These are phyloP conservation scores for Parus major DNA, from an alignment of 2,113 vertebrate species.

Conservation along the genomic window DNA sequence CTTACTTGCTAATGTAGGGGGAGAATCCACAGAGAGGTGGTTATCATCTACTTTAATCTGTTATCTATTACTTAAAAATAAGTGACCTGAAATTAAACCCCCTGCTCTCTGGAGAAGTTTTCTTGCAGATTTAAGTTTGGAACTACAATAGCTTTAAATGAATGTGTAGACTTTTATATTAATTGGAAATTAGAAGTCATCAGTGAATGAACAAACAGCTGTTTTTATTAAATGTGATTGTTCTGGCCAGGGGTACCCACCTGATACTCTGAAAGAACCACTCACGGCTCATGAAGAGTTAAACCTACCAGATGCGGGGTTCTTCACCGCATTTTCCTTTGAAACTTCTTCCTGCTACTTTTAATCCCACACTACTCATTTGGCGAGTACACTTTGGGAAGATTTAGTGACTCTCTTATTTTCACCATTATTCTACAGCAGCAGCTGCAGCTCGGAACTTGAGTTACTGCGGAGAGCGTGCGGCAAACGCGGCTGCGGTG, in stretches of 20 bases:
- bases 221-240: not conserved
- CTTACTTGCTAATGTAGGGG: not conserved
- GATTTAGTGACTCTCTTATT: not conserved
- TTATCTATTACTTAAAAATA: not conserved
- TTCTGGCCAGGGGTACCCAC: not conserved
- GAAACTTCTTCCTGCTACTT: not conserved
- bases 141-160: not conserved
- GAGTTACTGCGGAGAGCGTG: fast-evolving
- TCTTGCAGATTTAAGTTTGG: not conserved
- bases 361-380: not conserved
- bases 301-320: not conserved
- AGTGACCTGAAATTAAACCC: not conserved
- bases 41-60: not conserved
- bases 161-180: not conserved
- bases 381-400: not conserved
- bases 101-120: not conserved
- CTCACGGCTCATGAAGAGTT: not conserved
- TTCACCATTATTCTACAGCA: fast-evolving
- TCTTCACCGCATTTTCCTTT: not conserved
- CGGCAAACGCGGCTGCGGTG: not conserved
- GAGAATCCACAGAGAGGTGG: not conserved
- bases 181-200: not conserved
- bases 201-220: not conserved
- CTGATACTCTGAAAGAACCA: not conserved
- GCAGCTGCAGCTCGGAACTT: not conserved